Conservation (phyloP, 2,113 vertebrate genomes). For the Crotalus tigris region DNA sequence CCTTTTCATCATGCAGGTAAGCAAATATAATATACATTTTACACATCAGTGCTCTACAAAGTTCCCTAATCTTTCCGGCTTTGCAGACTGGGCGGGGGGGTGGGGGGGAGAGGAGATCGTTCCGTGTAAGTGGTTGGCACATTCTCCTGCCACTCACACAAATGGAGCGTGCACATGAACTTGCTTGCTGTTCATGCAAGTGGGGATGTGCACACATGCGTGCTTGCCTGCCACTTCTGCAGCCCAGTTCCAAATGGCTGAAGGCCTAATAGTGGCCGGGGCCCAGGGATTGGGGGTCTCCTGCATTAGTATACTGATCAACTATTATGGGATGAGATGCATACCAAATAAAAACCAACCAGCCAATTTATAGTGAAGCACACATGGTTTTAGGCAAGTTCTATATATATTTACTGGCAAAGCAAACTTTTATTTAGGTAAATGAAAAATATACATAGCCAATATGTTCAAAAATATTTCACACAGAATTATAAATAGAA, state of each 20-base stretch:
- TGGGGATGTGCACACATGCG: too few species aligned
- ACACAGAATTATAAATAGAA: not conserved
- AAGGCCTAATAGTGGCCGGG: too few species aligned
- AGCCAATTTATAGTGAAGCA: not conserved
- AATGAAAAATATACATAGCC: not conserved
- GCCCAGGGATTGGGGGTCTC: too few species aligned
- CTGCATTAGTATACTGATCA: constrained; percentile 20
- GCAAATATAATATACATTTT: constrained; percentile 28
- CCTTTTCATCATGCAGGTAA: not conserved
- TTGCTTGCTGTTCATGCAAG: too few species aligned
- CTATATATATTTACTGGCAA: not conserved
- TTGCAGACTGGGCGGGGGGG: not conserved
- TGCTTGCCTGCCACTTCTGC: too few species aligned
- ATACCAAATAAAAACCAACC: constrained; percentile 2
- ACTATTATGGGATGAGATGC: constrained; percentile 33
- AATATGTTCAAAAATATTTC: not conserved
- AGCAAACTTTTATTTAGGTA: not conserved
- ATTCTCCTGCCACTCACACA: too few species aligned
- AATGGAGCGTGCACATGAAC: too few species aligned
- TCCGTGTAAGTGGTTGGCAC: too few species aligned
- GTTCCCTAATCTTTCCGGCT: too few species aligned
- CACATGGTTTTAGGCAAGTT: not conserved
- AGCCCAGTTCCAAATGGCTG: too few species aligned
- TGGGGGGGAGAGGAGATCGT: too few species aligned
- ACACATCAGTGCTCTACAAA: constrained; percentile 15